Evolutionary conservation across 2,888 invertebrate genomes (phyloP).

Genomic region (Amiota minor): DNA sequence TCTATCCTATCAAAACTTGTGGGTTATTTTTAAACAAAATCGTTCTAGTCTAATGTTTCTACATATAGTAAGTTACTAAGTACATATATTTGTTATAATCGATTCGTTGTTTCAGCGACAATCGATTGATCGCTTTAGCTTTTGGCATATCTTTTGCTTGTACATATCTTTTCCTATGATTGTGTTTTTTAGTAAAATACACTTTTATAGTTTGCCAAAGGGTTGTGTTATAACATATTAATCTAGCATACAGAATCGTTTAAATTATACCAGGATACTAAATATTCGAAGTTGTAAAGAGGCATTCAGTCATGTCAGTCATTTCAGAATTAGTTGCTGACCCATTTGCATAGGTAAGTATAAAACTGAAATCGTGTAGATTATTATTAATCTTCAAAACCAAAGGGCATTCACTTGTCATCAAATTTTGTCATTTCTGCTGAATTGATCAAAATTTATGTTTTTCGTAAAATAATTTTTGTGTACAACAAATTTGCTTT

Average conservation of each 20-base stretch:
- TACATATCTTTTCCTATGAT: background rate
- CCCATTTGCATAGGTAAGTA: no score
- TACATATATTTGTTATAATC: background rate
- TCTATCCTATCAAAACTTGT: background rate
- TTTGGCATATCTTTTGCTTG: background rate
- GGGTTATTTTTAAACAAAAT: constrained; percentile 17
- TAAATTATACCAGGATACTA: background rate
- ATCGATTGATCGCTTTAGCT: background rate
- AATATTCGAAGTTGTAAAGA: background rate
- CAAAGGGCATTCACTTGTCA: background rate
- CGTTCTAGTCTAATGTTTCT: background rate
- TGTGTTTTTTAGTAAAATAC: background rate
- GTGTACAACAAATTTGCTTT: background rate
- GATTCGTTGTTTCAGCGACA: constrained; percentile 21
- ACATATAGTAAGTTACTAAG: no score
- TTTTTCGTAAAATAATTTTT: background rate
- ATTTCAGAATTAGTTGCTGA: background rate
- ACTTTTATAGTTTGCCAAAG: constrained; percentile 12
- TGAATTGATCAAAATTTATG: background rate
- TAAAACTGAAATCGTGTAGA: no score
- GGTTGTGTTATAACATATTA: constrained; percentile 17
- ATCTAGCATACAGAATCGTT: constrained; percentile 5
- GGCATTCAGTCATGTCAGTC: background rate
- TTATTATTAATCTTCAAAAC: no score
- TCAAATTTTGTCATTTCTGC: background rate